Base-by-base conservation (phyloP, 1,140 invertebrate species). In the Papilio glaucus region DNA sequence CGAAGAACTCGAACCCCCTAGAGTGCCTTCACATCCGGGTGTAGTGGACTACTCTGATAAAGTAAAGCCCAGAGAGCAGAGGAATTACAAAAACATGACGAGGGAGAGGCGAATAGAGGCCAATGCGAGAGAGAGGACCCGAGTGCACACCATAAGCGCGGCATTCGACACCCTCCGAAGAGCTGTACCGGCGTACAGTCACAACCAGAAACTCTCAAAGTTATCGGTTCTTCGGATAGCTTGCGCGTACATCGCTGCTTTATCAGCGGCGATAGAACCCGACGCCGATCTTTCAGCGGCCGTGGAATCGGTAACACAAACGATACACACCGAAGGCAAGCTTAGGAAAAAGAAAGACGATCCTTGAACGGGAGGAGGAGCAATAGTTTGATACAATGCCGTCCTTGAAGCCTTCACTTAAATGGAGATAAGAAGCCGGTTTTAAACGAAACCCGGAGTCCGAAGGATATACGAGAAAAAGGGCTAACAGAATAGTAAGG, bases 11-110 rank as follows among this genome's bases (percentile, higher is more conserved):
- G 93, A 77, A 68, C 90, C 79, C 21, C 88, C 94, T 0, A 84
- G 95, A 70, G 95, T 96, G 1, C 95, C 95, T 0, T 85, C 94
- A 5, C 94, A 94, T 76, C 93, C 94, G 3, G 93, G 80, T 26
- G 94, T 95, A 26, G 73, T 89, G 29, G 81, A 91, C 5, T 89
- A 86, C 70, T 63, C 73, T 4, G 83, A 89, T 8, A 86, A 85
- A 65, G 75, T 83, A 74, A 90, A 89, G 42, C 93, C 94, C 9
- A 90, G 94, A 29, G 95, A 97, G 65, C 96, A 97, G 80, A 95
- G 98, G 74, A 98, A 98, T 87, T 98, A 98, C 89, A 98, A 99
- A 85, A 98, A 98, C 85, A 98, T 98, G 98, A 98, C 97, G 0
- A 93, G 97, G 26, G 98, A 98, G 83, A 94, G 98, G 74, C 93